phyloP scores from a whole-genome alignment of 2,888 invertebrate species.

The Willowsia nigromaculata region DNA sequence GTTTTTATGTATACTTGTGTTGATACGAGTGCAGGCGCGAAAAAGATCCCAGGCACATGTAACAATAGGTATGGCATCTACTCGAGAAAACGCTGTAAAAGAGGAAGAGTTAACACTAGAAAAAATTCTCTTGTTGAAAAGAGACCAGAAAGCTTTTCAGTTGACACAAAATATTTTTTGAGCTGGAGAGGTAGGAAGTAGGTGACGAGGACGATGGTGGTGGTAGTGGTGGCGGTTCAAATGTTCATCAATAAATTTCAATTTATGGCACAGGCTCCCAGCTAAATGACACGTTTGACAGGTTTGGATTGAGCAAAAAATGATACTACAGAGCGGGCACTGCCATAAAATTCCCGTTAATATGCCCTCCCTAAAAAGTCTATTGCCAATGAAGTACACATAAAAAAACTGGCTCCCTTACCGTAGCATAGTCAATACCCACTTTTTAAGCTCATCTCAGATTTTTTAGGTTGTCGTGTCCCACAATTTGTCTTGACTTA shows the following conservation, averaged over 20 bases:
- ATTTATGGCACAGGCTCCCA: slow-evolving; percentile 49
- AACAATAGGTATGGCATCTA: neutral
- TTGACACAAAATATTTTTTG: neutral
- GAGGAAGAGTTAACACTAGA: neutral
- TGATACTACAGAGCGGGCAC: neutral
- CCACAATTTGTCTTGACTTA: no score
- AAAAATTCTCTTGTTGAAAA: neutral
- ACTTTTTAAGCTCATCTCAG: no score
- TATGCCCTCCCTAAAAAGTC: no score
- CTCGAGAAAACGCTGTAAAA: neutral
- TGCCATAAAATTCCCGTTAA: slow-evolving; percentile 35
- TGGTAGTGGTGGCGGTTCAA: slow-evolving; percentile 37
- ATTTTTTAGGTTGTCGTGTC: no score
- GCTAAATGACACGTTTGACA: slow-evolving; percentile 49
- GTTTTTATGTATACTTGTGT: neutral
- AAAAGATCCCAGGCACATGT: neutral
- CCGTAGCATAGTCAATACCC: no score
- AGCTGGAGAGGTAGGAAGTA: neutral
- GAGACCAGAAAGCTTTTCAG: neutral
- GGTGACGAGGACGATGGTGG: neutral
- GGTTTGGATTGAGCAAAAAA: slow-evolving; percentile 38
- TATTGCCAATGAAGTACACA: no score
- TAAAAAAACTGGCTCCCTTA: no score
- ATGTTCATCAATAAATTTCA: slow-evolving; percentile 65
- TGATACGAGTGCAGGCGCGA: neutral